phyloP scores from a whole-genome alignment of 2,113 vertebrate genomes.

The Dryoscopus gambensis region DNA sequence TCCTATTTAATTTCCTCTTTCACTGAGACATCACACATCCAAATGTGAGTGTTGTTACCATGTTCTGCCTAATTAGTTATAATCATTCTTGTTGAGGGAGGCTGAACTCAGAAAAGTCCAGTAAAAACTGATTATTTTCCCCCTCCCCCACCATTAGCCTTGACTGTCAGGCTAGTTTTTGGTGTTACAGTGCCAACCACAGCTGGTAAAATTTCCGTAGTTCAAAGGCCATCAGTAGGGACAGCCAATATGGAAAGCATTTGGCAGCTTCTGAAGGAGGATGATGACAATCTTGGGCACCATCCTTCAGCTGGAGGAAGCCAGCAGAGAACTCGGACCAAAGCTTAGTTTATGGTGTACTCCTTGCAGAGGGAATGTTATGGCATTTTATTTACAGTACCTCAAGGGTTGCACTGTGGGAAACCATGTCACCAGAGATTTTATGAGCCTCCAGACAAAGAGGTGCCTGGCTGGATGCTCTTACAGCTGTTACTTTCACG shows the following conservation, averaged over 20 bases:
- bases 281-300: accelerated
- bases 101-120: background rate
- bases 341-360: background rate
- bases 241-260: accelerated
- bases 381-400: background rate
- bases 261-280: background rate
- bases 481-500: background rate
- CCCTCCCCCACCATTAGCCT: background rate
- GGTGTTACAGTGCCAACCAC: background rate
- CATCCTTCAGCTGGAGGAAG: background rate
- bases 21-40: background rate
- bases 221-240: background rate
- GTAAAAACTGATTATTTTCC: background rate
- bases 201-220: background rate
- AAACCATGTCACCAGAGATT: background rate
- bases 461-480: background rate
- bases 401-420: background rate
- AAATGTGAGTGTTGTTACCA: background rate
- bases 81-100: background rate
- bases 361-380: background rate
- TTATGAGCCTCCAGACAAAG: background rate
- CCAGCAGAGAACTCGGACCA: background rate
- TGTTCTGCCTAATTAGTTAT: background rate
- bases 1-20: conserved; percentile 9
- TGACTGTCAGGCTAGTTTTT: background rate